Percentiles rank a stretch among this genome's conserved stretches.
phyloP scores from a whole-genome alignment of 2,797 vertebrate species.

The Remorina albescens region DNA sequence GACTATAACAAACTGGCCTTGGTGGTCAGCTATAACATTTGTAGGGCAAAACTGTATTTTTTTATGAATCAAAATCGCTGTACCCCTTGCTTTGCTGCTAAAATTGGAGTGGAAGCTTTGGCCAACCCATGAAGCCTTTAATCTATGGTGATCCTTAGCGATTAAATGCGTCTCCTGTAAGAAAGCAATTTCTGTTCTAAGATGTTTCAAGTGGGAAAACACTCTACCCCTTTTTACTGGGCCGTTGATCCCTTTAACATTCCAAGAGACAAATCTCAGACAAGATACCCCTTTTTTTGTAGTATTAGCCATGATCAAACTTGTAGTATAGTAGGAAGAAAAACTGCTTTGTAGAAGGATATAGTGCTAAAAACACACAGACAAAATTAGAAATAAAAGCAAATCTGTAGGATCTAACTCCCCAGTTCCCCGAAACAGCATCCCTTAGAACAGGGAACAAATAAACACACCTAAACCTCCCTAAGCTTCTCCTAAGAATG shows the following conservation, averaged over 20 bases:
- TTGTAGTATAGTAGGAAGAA: background rate
- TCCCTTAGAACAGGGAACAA: background rate
- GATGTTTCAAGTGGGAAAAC: conserved; percentile 26
- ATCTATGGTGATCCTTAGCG: conserved; percentile 16
- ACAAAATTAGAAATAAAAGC: background rate
- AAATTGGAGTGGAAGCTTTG: conserved; percentile 9
- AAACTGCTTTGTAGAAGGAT: background rate
- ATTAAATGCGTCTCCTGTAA: background rate
- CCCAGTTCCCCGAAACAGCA: background rate
- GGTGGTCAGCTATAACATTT: conserved; percentile 3
- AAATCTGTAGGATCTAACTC: background rate
- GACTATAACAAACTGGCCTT: conserved; percentile 30
- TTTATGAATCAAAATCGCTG: conserved; percentile 18
- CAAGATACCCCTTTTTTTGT: background rate
- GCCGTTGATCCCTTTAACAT: conserved; percentile 36
- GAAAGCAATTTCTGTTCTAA: no score
- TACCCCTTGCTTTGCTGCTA: background rate
- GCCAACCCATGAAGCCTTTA: conserved; percentile 13
- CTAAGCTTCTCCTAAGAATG: background rate
- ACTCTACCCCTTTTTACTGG: conserved; percentile 32
- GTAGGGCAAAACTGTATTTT: conserved; percentile 12
- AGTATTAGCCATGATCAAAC: background rate
- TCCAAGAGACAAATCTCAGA: conserved; percentile 38
- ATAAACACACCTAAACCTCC: background rate
- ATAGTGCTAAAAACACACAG: background rate